Percentiles rank a stretch among this genome's conserved stretches.
Conservation (phyloP, 2,113 vertebrate genomes). For the Formicarius rufipectus region DNA sequence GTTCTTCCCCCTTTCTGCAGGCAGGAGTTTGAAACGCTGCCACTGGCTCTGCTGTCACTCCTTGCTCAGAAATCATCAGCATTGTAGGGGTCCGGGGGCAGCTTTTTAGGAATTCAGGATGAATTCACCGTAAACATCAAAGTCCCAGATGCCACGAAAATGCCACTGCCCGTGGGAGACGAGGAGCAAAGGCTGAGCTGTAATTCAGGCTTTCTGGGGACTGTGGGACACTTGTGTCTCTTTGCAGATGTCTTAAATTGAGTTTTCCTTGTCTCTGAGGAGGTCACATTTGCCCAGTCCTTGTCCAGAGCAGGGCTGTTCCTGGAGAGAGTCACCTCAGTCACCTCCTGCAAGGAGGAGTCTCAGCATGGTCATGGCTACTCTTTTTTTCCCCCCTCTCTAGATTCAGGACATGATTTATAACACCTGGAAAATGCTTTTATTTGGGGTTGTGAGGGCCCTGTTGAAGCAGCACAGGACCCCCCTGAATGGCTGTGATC, state of each 20-base stretch:
- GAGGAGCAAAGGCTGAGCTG: neutral
- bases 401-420: neutral
- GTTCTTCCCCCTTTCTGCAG: neutral
- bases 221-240: neutral
- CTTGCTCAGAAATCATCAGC: neutral
- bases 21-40: neutral
- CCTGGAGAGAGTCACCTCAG: neutral
- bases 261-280: neutral
- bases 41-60: neutral
- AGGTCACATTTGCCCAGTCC: neutral
- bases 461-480: neutral
- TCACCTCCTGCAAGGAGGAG: neutral
- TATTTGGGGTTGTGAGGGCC: neutral
- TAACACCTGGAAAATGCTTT: neutral
- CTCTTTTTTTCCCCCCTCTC: neutral
- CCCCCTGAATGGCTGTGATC: too few species aligned
- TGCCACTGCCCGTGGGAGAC: accelerated
- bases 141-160: accelerated
- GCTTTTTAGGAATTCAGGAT: neutral
- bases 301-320: neutral
- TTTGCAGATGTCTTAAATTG: neutral
- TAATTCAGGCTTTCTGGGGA: neutral
- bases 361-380: accelerated
- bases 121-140: neutral
- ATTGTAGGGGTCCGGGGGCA: accelerated